phyloP scores from a whole-genome alignment of 2,113 vertebrate species.

The Corythoichthys haematopterus region DNA sequence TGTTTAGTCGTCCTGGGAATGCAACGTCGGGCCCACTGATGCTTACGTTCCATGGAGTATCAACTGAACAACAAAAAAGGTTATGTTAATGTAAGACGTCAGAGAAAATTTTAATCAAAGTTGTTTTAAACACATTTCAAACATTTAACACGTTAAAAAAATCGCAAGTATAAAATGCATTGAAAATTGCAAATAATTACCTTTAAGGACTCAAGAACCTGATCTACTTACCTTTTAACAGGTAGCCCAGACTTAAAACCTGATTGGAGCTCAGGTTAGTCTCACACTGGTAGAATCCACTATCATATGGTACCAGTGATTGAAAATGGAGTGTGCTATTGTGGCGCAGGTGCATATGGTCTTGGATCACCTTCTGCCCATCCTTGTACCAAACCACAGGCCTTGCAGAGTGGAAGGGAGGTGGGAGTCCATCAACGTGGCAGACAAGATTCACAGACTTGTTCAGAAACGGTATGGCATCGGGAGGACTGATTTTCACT shows the following conservation, averaged over 20 bases:
- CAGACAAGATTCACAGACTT: conserved; percentile 39
- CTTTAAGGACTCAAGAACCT: background rate
- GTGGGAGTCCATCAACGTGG: conserved; percentile 1
- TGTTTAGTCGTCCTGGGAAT: conserved; percentile 15
- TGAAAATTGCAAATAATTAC: background rate
- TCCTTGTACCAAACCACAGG: conserved; percentile 16
- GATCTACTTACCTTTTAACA: conserved; percentile 37
- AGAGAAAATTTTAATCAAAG: too few relatives aligned
- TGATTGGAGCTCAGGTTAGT: background rate
- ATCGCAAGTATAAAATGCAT: background rate
- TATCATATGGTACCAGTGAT: conserved; percentile 34
- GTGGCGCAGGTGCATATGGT: conserved; percentile 36
- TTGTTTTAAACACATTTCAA: too few relatives aligned
- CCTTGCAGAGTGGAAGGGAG: background rate
- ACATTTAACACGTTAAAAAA: too few relatives aligned
- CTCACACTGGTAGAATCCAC: conserved; percentile 50
- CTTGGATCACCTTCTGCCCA: conserved; percentile 12
- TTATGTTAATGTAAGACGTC: background rate
- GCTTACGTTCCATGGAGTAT: conserved; percentile 34
- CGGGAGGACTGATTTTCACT: conserved; percentile 26
- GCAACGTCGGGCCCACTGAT: conserved; percentile 34
- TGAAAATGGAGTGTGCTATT: conserved; percentile 45
- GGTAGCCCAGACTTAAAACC: conserved; percentile 34
- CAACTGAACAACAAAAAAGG: conserved; percentile 15
- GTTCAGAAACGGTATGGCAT: conserved; percentile 21